Evolutionary conservation across 2,797 vertebrate species (phyloP).

Genomic region (Poliocrania exsul): DNA sequence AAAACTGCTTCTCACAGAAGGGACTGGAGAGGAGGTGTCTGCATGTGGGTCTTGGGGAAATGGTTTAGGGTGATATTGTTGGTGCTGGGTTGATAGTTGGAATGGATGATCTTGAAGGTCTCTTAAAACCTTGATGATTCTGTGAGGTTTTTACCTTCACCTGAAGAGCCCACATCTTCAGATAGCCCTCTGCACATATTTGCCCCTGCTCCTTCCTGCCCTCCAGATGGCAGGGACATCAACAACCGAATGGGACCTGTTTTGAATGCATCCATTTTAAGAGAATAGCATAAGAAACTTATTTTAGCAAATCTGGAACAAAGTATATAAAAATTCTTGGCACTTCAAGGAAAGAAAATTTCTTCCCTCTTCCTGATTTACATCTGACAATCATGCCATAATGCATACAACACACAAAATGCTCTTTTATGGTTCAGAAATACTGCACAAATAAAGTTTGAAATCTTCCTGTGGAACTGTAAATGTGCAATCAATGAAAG

Average conservation of each 20-base stretch:
- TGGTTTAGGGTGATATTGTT: background rate
- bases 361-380: background rate
- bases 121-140: background rate
- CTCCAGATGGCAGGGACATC: background rate
- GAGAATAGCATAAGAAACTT: background rate
- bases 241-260: background rate
- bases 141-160: background rate
- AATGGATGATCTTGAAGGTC: rapidly evolving
- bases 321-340: background rate
- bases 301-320: background rate
- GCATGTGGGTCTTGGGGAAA: background rate
- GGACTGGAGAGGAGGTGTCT: background rate
- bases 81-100: background rate
- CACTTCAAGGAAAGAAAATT: background rate
- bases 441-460: slow-evolving; percentile 45
- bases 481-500: slow-evolving; percentile 60
- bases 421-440: slow-evolving; percentile 15
- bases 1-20: background rate
- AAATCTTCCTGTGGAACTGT: slow-evolving; percentile 16
- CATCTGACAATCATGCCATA: background rate
- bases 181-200: background rate
- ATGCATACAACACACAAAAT: background rate
- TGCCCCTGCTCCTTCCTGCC: background rate
- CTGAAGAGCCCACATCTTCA: rapidly evolving
- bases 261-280: background rate